A percentile compares a stretch with the other conserved stretches of the same genome.
Conservation (phyloP, 1,140 invertebrate species). For the Zophobas morio region DNA sequence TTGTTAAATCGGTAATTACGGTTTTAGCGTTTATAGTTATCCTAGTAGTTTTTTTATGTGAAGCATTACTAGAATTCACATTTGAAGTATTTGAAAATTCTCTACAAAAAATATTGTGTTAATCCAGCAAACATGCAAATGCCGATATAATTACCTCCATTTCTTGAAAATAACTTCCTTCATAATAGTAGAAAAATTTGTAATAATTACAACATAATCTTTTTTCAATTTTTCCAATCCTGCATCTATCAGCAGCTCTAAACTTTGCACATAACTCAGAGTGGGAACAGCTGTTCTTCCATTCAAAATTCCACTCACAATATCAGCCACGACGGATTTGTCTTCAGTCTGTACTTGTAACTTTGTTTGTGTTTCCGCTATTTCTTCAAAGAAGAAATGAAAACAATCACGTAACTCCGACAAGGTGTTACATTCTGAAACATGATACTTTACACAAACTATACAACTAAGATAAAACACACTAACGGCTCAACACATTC, state of each 20-base stretch:
- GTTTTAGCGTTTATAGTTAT: slow-evolving; percentile 10
- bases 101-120: background rate
- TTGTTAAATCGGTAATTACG: slow-evolving; percentile 5
- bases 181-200: background rate
- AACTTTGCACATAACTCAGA: slow-evolving; percentile 10
- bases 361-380: slow-evolving; percentile 23
- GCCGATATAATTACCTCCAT: slow-evolving; percentile 42
- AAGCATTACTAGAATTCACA: too few relatives aligned
- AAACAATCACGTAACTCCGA: slow-evolving; percentile 50
- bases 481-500: slow-evolving; percentile 52
- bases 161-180: slow-evolving; percentile 6
- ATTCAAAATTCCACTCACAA: slow-evolving; percentile 20
- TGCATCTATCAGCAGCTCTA: slow-evolving; percentile 33
- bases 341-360: background rate
- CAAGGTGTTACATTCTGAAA: slow-evolving; percentile 51
- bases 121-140: background rate
- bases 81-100: background rate
- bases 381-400: slow-evolving; percentile 53
- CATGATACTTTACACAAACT: slow-evolving; percentile 6
- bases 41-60: background rate
- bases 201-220: slow-evolving; percentile 40
- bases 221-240: slow-evolving; percentile 45
- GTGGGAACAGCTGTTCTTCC: slow-evolving; percentile 1
- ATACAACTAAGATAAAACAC: background rate
- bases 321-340: background rate